A percentile compares a stretch with the other conserved stretches of the same genome.
These are phyloP conservation scores for Cryptus armator DNA, from an alignment of 2,888 invertebrate genomes.

Conservation along the genomic window DNA sequence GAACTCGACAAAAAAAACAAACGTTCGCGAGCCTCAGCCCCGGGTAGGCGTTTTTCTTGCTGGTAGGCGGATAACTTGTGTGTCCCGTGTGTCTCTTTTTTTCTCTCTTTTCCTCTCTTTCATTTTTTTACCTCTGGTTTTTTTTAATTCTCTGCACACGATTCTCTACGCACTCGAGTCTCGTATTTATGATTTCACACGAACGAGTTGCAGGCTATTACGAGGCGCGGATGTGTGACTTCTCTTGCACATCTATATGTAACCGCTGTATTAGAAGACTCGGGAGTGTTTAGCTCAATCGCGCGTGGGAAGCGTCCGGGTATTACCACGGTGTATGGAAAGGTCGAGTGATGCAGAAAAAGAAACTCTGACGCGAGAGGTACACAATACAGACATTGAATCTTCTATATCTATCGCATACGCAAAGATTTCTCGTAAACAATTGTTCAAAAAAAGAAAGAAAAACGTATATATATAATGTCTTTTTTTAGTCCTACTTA, in stretches of 20 bases:
- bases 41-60: constrained; percentile 25
- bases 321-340: constrained; percentile 20
- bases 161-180: constrained; percentile 4
- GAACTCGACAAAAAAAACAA: constrained; percentile 16
- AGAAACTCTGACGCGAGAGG: background rate
- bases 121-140: background rate
- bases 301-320: constrained; percentile 27
- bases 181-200: constrained; percentile 15
- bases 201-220: background rate
- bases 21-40: background rate
- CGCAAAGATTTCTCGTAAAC: background rate
- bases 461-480: background rate
- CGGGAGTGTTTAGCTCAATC: constrained; percentile 12
- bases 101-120: background rate
- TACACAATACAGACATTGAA: background rate
- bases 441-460: background rate
- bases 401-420: background rate
- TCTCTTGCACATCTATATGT: background rate
- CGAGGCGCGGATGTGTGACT: background rate
- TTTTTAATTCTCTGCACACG: background rate
- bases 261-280: background rate
- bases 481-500: background rate
- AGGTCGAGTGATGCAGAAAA: constrained; percentile 30
- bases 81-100: background rate
- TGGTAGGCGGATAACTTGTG: constrained; percentile 24